Evolutionary conservation across 2,113 vertebrate genomes (phyloP).

Genomic region (Tychaedon coryphoeus): DNA sequence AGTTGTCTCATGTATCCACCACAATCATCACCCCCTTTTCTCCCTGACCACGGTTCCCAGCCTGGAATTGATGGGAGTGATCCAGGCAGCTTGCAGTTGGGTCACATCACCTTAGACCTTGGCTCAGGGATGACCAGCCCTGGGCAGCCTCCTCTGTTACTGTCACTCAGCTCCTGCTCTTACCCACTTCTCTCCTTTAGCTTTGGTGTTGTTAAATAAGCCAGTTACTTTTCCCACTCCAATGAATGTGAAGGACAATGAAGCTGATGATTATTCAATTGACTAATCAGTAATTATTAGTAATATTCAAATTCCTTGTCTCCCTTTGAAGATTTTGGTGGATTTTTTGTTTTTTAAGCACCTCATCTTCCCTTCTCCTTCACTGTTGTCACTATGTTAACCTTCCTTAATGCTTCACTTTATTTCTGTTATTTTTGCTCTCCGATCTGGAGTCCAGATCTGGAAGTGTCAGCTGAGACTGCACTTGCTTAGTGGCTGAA

Average conservation of each 20-base stretch:
- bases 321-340: not conserved
- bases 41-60: not conserved
- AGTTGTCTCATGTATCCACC: not conserved
- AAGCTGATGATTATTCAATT: not conserved
- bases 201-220: not conserved
- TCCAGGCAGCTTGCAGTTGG: not conserved
- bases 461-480: not conserved
- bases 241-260: not conserved
- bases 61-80: not conserved
- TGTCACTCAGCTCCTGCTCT: not conserved
- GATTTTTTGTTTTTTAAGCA: rapidly evolving
- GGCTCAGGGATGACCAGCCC: not conserved
- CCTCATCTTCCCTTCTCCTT: not conserved
- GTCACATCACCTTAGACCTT: not conserved
- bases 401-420: not conserved
- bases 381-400: not conserved
- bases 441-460: not conserved
- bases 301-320: not conserved
- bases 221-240: not conserved
- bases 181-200: not conserved
- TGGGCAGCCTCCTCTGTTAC: not conserved
- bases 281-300: not conserved
- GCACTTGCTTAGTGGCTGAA: not conserved
- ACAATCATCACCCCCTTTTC: not conserved
- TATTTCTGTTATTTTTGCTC: not conserved